phyloP scores from a whole-genome alignment of 2,113 vertebrate species.

The Clinocottus analis region DNA sequence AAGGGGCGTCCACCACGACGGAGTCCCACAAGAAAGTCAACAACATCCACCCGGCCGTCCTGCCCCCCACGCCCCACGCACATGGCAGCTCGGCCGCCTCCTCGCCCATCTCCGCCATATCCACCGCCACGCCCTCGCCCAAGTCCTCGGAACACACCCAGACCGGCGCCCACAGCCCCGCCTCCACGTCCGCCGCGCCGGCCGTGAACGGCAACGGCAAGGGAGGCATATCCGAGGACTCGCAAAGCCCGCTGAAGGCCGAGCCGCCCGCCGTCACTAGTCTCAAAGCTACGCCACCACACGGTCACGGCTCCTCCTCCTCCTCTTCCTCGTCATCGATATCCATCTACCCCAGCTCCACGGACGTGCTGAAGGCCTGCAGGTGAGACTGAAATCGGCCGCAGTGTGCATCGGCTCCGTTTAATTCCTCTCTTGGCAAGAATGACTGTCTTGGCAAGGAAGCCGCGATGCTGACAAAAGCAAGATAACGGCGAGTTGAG shows the following conservation, averaged over 20 bases:
- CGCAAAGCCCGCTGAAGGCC: constrained; percentile 93
- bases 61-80: constrained; percentile 81
- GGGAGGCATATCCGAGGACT: constrained; percentile 90
- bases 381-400: constrained; percentile 83
- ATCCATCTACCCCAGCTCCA: constrained; percentile 98
- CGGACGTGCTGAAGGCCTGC: constrained; percentile 98
- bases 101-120: constrained; percentile 97
- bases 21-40: constrained; percentile 86
- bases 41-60: constrained; percentile 93
- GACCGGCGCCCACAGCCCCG: constrained; percentile 92
- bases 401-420: background rate
- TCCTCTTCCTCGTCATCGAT: constrained; percentile 85
- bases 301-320: constrained; percentile 83
- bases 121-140: constrained; percentile 96
- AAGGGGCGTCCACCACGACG: constrained; percentile 80
- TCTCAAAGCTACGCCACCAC: constrained; percentile 86
- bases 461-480: background rate
- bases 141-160: constrained; percentile 93
- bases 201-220: constrained; percentile 80
- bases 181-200: constrained; percentile 3
- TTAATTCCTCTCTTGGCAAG: background rate
- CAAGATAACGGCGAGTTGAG: background rate
- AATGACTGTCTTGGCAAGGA: background rate
- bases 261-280: constrained; percentile 85
- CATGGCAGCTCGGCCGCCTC: constrained; percentile 92